Percentiles rank a stretch among this genome's conserved stretches.
These are phyloP conservation scores for Sceliomorpha sp. DNA, from an alignment of 2,888 invertebrate genomes.

Conservation along the genomic window DNA sequence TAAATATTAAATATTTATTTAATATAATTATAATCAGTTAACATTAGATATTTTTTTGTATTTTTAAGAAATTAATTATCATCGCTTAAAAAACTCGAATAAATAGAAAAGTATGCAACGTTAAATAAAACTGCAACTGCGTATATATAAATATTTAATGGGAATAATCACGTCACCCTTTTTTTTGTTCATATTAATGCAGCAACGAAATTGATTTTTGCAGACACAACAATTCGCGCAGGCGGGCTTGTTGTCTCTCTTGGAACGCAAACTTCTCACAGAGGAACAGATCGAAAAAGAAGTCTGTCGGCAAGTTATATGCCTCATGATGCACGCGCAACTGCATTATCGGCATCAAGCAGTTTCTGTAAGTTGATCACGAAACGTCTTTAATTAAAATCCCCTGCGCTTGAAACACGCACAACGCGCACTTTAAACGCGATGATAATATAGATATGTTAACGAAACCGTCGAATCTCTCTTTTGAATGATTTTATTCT, in stretches of 20 bases:
- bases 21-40: no score
- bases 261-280: conserved; percentile 85
- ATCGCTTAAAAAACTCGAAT: no score
- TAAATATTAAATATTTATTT: no score
- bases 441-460: neutral
- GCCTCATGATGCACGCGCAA: conserved; percentile 81
- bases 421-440: neutral
- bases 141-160: no score
- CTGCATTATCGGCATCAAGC: conserved; percentile 83
- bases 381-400: neutral
- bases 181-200: neutral
- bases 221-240: conserved; percentile 86
- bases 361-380: conserved; percentile 82
- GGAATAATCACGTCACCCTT: conserved; percentile 1
- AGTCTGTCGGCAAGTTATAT: conserved; percentile 85
- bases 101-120: no score
- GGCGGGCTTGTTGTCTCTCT: conserved; percentile 83
- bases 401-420: neutral
- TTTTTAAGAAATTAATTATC: no score
- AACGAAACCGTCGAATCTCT: no score
- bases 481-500: no score
- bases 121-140: no score
- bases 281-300: conserved; percentile 84
- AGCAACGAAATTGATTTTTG: conserved; percentile 18
- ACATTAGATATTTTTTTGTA: no score